Evolutionary conservation across 2,113 vertebrate species (phyloP), one percentile per base, ranked within the genome.

Genomic region (Atherinomorus stipes): DNA sequence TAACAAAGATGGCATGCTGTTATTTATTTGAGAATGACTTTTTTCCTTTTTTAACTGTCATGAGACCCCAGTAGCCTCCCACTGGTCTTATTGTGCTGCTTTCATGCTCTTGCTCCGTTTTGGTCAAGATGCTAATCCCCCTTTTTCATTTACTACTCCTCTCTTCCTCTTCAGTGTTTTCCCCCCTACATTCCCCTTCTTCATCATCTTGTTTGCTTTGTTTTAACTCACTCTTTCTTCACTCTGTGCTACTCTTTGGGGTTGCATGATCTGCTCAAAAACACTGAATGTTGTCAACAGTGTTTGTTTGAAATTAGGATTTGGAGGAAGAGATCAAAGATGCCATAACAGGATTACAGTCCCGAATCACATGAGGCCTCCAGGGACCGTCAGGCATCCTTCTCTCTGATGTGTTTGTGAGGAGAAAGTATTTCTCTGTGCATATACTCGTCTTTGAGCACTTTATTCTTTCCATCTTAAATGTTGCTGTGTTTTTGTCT

Each of bases 341-440:
- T 92, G 85, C 80, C 59, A 37, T 92, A 90, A 92, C 91, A 91
- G 92, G 91, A 93, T 93, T 91, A 92, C 85, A 80, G 86, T 89
- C 85, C 76, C 75, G 71, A 31, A 81, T 88, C 88, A 88, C 85
- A 87, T 54, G 68, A 78, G 78, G 83, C 76, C 86, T 53, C 78
- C 61, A 68, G 89, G 87, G 90, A 76, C 65, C 65, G 78, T 44
- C 83, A 71, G 80, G 21, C 86, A 56, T 89, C 78, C 82, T 79
- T 71, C 80, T 45, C 76, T 92, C 80, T 92, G 90, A 89, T 88
- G 84, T 89, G 80, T 84, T 71, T 78, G 68, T 44, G 72, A 34
- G 76, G 59, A 69, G 86, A 57, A 68, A 77, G 66, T 74, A 71
- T 80, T 50, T 83, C 76, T 91, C 84, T 91, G 84, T 87, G 74